Conservation (phyloP, 1,140 invertebrate species). For the Dreissena rostriformis region DNA sequence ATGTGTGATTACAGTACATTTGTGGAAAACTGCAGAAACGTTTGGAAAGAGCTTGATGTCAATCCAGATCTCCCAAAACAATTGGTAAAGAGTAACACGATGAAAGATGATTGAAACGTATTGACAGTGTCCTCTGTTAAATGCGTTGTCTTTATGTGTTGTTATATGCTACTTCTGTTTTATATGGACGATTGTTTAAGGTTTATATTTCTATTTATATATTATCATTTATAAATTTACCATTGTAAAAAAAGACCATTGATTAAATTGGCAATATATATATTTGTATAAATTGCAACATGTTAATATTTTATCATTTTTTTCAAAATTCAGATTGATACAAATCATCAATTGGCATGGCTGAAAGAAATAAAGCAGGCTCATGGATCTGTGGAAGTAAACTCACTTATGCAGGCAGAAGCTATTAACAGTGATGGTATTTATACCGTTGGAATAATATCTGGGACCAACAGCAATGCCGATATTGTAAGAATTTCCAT, state of each 20-base stretch:
- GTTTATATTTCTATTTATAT: too few relatives aligned
- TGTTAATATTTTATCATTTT: too few relatives aligned
- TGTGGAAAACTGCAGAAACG: slow-evolving; percentile 64
- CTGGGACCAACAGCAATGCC: slow-evolving; percentile 10
- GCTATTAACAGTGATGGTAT: slow-evolving; percentile 74
- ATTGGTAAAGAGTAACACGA: slow-evolving; percentile 62
- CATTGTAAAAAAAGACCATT: too few relatives aligned
- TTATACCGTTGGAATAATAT: slow-evolving; percentile 65
- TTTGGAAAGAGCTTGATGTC: slow-evolving; percentile 70
- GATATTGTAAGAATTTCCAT: too few relatives aligned
- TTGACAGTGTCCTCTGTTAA: neutral
- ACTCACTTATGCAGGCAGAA: slow-evolving; percentile 73
- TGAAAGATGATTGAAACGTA: neutral
- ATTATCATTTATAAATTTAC: too few relatives aligned
- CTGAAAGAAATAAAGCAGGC: slow-evolving; percentile 72
- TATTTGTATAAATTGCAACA: too few relatives aligned
- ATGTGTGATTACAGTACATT: slow-evolving; percentile 63
- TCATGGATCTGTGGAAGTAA: slow-evolving; percentile 77
- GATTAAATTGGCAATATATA: too few relatives aligned
- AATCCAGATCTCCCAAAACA: slow-evolving; percentile 69
- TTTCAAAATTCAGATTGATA: slow-evolving; percentile 63
- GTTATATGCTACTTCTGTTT: too few relatives aligned
- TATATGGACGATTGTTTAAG: too few relatives aligned
- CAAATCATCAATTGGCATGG: slow-evolving; percentile 70
- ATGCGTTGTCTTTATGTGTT: too few relatives aligned